Conservation (phyloP, 2,113 vertebrate species). For the Nannospalax galili region DNA sequence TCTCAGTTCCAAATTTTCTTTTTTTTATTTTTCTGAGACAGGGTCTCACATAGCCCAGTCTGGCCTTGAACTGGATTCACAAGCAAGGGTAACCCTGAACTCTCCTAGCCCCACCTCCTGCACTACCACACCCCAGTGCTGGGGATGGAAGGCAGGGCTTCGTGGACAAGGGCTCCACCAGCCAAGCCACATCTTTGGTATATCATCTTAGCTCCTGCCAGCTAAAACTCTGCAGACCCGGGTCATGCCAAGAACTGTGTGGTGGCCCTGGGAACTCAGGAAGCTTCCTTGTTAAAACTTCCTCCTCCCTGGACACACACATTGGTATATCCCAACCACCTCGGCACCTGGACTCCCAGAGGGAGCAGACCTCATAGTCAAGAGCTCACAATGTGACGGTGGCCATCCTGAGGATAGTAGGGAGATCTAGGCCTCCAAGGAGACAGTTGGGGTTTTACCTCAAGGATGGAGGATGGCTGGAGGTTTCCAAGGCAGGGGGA, state of each 20-base stretch:
- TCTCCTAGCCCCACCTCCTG: too few relatives aligned
- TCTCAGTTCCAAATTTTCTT: too few relatives aligned
- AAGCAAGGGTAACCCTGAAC: too few relatives aligned
- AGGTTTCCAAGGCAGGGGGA: not conserved
- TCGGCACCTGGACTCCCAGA: not conserved
- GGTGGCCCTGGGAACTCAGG: too few relatives aligned
- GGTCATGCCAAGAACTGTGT: not conserved
- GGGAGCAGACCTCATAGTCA: not conserved
- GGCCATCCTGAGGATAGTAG: not conserved
- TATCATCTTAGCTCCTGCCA: too few relatives aligned
- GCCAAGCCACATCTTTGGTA: not conserved
- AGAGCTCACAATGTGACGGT: not conserved
- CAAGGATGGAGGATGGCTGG: not conserved
- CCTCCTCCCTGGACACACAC: not conserved
- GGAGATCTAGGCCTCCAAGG: not conserved
- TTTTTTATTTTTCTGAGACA: too few relatives aligned
- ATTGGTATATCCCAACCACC: too few relatives aligned
- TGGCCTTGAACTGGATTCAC: too few relatives aligned
- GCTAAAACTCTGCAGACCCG: not conserved
- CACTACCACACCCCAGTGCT: too few relatives aligned
- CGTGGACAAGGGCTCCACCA: not conserved
- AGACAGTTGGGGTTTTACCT: not conserved
- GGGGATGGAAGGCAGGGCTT: not conserved
- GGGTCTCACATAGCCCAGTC: too few relatives aligned
- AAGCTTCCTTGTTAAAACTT: not conserved